These are phyloP conservation scores for Crambe crambe DNA, from an alignment of 37 sponge, comb jelly and placozoan species.

Conservation along the genomic window DNA sequence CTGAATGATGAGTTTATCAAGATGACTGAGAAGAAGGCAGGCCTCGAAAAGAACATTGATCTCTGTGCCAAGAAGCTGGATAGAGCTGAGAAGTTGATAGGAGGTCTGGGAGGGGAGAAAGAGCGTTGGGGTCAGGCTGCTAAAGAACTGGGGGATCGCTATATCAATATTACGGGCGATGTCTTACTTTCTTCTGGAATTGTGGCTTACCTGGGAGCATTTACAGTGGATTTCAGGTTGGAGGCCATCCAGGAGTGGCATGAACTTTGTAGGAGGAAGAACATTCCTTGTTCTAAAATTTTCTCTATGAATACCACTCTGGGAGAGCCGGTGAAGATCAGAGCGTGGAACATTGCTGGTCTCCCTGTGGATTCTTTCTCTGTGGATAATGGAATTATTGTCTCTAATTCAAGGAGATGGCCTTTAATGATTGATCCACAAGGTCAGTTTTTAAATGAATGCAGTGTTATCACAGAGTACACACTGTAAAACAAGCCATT, in stretches of 20 bases:
- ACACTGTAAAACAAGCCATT: too few species aligned
- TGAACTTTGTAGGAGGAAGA: slow-evolving; percentile 72
- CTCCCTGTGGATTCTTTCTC: slow-evolving; percentile 98
- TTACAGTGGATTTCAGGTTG: slow-evolving; percentile 93
- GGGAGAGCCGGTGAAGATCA: slow-evolving; percentile 95
- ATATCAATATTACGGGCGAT: slow-evolving; percentile 91
- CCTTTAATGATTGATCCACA: slow-evolving; percentile 99
- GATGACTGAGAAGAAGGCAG: slow-evolving; percentile 74
- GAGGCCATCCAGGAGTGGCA: slow-evolving; percentile 89
- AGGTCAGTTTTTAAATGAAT: slow-evolving; percentile 36
- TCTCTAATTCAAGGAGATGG: slow-evolving; percentile 92
- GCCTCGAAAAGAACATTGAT: slow-evolving; percentile 88
- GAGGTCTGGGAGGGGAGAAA: slow-evolving; percentile 99
- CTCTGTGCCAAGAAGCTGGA: slow-evolving; percentile 94
- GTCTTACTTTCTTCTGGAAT: slow-evolving; percentile 94
- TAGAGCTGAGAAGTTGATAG: slow-evolving; percentile 96
- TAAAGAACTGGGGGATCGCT: slow-evolving; percentile 72
- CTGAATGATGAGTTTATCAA: slow-evolving; percentile 92
- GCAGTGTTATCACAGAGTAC: too few species aligned
- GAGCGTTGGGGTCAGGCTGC: slow-evolving; percentile 94
- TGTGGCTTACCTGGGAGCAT: slow-evolving; percentile 97
- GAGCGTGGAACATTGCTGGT: slow-evolving; percentile 95
- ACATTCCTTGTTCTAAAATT: slow-evolving; percentile 76
- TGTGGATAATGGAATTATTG: slow-evolving; percentile 94
- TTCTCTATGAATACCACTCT: slow-evolving; percentile 88